phyloP scores from a whole-genome alignment of 1,140 invertebrate genomes.

The Drosophila setifemur region DNA sequence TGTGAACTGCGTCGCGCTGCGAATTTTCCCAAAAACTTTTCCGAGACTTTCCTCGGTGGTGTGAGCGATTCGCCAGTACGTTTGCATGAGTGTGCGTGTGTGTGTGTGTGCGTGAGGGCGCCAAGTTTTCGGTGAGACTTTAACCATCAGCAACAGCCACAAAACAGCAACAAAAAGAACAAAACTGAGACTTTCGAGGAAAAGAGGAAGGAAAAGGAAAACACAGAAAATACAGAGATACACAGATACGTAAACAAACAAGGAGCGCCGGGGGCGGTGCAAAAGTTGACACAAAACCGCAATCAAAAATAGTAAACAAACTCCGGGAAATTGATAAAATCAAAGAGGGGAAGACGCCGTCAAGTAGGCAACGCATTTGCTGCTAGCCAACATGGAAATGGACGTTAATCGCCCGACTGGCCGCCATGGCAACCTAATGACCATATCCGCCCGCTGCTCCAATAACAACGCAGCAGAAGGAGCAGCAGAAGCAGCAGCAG shows the following conservation, averaged over 20 bases:
- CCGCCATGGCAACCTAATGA: constrained; percentile 75
- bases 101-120: constrained; percentile 49
- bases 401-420: constrained; percentile 66
- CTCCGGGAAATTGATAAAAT: constrained; percentile 20
- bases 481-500: constrained; percentile 8
- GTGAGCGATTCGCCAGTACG: constrained; percentile 8
- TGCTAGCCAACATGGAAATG: constrained; percentile 64
- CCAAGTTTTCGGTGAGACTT: constrained; percentile 61
- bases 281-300: constrained; percentile 47
- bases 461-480: constrained; percentile 51
- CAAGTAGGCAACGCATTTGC: constrained; percentile 64
- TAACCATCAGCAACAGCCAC: constrained; percentile 35
- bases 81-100: neutral
- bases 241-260: constrained; percentile 1
- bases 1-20: constrained; percentile 46
- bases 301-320: constrained; percentile 36
- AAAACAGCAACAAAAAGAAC: constrained; percentile 25
- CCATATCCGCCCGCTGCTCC: constrained; percentile 77
- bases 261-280: constrained; percentile 12
- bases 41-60: constrained; percentile 5
- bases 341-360: constrained; percentile 33
- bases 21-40: constrained; percentile 9
- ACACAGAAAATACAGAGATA: constrained; percentile 8
- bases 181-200: constrained; percentile 38
- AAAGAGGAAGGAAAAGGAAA: constrained; percentile 8